Conservation (phyloP, 2,113 vertebrate genomes). For the Lepus americanus region DNA sequence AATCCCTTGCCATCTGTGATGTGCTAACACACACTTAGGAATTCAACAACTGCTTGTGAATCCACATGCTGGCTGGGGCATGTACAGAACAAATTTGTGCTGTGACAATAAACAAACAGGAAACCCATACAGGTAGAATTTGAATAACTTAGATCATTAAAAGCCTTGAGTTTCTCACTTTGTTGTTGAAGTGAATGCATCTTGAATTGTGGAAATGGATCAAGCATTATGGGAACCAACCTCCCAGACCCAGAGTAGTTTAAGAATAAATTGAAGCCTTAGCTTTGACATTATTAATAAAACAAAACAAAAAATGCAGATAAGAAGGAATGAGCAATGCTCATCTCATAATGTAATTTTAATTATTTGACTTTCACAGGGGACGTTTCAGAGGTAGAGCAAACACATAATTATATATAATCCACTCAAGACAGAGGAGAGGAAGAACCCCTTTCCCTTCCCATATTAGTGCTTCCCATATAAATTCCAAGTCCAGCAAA, state of each 20-base stretch:
- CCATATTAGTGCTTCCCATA: not conserved
- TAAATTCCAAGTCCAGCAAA: not conserved
- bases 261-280: constrained; percentile 22
- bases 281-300: not conserved
- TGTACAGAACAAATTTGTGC: not conserved
- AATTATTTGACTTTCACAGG: not conserved
- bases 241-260: not conserved
- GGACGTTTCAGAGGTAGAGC: not conserved
- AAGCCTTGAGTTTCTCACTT: not conserved
- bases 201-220: not conserved
- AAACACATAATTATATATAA: not conserved
- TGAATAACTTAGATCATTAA: not conserved
- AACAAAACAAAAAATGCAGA: not conserved
- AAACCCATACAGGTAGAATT: not conserved
- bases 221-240: not conserved
- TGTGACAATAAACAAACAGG: not conserved
- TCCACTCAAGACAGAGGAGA: not conserved
- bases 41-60: not conserved
- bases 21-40: not conserved
- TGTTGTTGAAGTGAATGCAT: not conserved
- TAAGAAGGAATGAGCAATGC: not conserved
- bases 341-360: not conserved
- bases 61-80: not conserved
- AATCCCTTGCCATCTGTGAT: not conserved
- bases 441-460: no score